Evolutionary conservation across 1,140 invertebrate species (phyloP).

Genomic region (Bradysia coprophila): DNA sequence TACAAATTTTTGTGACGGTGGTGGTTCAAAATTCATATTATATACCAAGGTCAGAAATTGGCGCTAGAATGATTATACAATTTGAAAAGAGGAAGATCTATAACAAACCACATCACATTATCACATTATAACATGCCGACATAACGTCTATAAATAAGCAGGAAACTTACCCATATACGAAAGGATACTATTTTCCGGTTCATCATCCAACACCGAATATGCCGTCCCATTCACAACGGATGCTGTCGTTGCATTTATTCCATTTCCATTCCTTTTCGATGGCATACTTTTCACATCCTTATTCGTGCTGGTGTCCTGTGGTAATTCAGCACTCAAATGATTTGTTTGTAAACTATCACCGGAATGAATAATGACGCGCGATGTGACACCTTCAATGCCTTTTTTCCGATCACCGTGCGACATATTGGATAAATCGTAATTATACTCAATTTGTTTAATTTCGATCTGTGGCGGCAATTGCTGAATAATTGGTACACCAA

Average conservation of each 20-base stretch:
- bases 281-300: no score
- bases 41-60: no score
- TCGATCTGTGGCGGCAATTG: conserved; percentile 24
- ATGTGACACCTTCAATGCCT: background rate
- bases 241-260: background rate
- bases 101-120: no score
- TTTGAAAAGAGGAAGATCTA: no score
- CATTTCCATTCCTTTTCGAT: background rate
- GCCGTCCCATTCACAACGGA: background rate
- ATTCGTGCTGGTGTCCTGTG: background rate
- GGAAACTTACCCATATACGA: no score
- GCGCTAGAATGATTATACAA: no score
- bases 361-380: conserved; percentile 6
- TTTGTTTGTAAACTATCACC: conserved; percentile 17
- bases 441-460: conserved; percentile 18
- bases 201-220: background rate
- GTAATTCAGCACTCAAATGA: conserved; percentile 12
- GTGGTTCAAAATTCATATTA: no score
- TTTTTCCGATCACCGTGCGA: background rate
- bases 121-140: no score
- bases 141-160: no score
- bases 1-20: no score
- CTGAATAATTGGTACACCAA: conserved; percentile 21
- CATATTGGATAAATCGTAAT: background rate
- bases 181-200: no score